Evolutionary conservation across 2,113 vertebrate species (phyloP), one percentile per base, ranked within the genome.

Genomic region (Brachyhypopomus occidentalis): DNA sequence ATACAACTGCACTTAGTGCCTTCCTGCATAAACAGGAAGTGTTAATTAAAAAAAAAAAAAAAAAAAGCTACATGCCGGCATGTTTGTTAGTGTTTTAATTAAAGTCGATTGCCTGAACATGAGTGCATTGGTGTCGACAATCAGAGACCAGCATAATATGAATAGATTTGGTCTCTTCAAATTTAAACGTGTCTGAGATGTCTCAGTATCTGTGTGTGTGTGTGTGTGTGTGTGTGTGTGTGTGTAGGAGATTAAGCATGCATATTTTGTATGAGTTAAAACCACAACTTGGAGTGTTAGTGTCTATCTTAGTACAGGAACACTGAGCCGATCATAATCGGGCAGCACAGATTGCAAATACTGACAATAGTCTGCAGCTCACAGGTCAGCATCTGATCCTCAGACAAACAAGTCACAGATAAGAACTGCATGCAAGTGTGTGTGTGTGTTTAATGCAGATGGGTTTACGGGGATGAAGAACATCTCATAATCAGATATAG

Each of bases 401-500:
- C 34, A 60, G 30, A 17, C 60, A 72, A 71, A 79, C 66, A 72
- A 48, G 52, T 17, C 14, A 22, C 78, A 22, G 55, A 60, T 66
- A 25, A n/a, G 67, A 62, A 6, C 20, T 38, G 84, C 79, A 76
- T 87, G 84, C 79, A 16, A 63, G 86, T 79, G 60, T 77, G 7
- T 16, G 52, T 52, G 41, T 11, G 17, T 22, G 41, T 62, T 60
- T 48, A 70, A 23, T 85, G 79, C 22, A 73, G 81, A 73, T 58
- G 74, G 72, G 34, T 80, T 78, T 75, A 77, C 69, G 25, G 52
- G 56, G 55, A 75, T 72, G 63, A 73, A 67, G 55, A 83, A 70
- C 27, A 20, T 71, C 36, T 74, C 71, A 34, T 77, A 74, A 91
- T 89, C 81, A 88, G 88, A 90, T 55, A 89, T 87, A 89, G 88